These are phyloP conservation scores for Darevskia mixta DNA, from an alignment of 2,797 vertebrate species.

Conservation along the genomic window DNA sequence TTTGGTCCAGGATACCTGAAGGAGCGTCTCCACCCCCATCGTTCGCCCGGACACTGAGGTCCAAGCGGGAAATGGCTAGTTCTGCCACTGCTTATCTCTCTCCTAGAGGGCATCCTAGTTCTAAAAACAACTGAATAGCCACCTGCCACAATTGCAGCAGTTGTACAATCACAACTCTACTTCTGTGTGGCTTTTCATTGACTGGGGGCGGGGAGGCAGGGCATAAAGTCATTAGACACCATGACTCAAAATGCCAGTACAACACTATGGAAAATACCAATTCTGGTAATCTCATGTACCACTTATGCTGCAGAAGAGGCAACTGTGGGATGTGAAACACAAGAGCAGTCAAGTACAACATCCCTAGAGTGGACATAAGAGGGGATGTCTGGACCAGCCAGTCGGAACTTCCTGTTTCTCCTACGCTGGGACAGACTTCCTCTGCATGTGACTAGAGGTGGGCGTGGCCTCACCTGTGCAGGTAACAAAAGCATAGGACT, in stretches of 20 bases:
- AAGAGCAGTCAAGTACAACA: too few species aligned
- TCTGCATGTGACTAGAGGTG: too few species aligned
- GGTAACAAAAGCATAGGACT: too few species aligned
- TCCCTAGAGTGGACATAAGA: too few species aligned
- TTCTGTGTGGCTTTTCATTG: not conserved
- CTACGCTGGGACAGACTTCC: too few species aligned
- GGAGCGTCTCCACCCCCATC: too few species aligned
- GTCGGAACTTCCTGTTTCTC: too few species aligned
- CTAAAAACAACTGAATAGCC: not conserved
- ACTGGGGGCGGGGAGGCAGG: not conserved
- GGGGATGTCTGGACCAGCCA: too few species aligned
- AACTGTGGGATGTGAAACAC: not conserved
- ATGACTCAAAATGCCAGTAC: not conserved
- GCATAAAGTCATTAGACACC: not conserved
- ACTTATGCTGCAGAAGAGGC: not conserved
- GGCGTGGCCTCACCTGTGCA: too few species aligned
- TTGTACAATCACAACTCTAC: not conserved
- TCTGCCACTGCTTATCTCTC: not conserved
- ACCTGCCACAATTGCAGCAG: not conserved
- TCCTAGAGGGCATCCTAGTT: conserved; percentile 5
- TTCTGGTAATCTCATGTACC: not conserved
- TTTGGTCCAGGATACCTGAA: too few species aligned
- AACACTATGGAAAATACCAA: not conserved
- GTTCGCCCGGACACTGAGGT: too few species aligned
- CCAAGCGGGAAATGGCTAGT: not conserved